Base-by-base conservation (phyloP, 2,888 invertebrate genomes). In the Tillus elongatus region DNA sequence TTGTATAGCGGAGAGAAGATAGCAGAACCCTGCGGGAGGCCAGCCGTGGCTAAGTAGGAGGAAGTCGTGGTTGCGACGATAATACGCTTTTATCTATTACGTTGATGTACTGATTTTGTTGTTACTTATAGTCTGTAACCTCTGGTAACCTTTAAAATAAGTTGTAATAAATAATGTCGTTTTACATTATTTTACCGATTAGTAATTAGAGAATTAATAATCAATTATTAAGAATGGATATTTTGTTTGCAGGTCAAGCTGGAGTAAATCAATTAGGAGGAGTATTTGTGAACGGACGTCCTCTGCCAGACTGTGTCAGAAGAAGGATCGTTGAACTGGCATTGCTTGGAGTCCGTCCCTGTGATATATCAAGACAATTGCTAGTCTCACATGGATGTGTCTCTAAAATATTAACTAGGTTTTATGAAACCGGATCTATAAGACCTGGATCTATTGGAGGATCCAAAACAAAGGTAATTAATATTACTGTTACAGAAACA, bases 181-280 rank as follows among this genome's bases (percentile, higher is more conserved):
- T n/a, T n/a, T n/a, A n/a, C n/a, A n/a, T n/a, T n/a, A n/a, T n/a
- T n/a, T n/a, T n/a, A n/a, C n/a, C n/a, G n/a, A n/a, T n/a, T n/a
- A n/a, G n/a, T n/a, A n/a, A n/a, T n/a, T n/a, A n/a, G n/a, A n/a
- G n/a, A n/a, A n/a, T n/a, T n/a, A n/a, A n/a, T n/a, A n/a, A n/a
- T 35, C 37, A 37, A 41, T 43, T 40, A 35, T 33, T 43, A 26
- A 15, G 10, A 16, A 13, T 4, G 33, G 10, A 36, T n/a, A n/a
- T n/a, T n/a, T n/a, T n/a, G n/a, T n/a, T 53, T 54, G 6, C 46
- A 93, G 93, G 93, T 58, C 93, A 95, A 73, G 92, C 92, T 29
- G 95, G 95, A 48, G 92, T 96, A 30, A 96, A 96, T 71, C 95
- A 96, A 70, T 72, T 96, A 50, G 95, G 95, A 33, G 95, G 95